Base-by-base conservation (phyloP, 2,113 vertebrate genomes). In the Microtus pennsylvanicus region DNA sequence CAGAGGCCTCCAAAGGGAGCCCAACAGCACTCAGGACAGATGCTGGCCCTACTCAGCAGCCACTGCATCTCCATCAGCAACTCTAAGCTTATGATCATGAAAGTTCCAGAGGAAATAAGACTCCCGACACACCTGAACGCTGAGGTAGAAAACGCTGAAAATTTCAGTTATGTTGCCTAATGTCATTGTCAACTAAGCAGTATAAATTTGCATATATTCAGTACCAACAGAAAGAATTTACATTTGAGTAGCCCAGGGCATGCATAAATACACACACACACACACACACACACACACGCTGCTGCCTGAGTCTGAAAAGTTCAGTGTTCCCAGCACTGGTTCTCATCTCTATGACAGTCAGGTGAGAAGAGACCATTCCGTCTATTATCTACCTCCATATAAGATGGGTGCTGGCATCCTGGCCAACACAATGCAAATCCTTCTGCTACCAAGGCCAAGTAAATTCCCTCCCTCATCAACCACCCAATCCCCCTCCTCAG, bases 121-220 rank as follows among this genome's bases (percentile, higher is more conserved):
- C 33, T 8, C 35, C 5, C 0, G 8, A 65, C 12, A 26, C 9
- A 92, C 72, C 82, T 90, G 26, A 61, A 8, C 4, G n/a, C 1
- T 4, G 4, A 19, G 35, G 69, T 17, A 47, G 28, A 17, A 12
- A 58, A 69, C 78, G 74, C n/a, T 45, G 47, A 88, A 75, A 75
- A 52, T 75, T 47, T 63, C 63, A 78, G 69, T 33, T 70, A 61
- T 74, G 55, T 22, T 67, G 67, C 63, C 80, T 30, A 50, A 77
- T 16, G 58, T 90, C 92, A 89, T 26, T 70, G 75, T 78, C 70
- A 87, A 77, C 63, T 2, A 19, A 52, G 38, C 38, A 45, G 61
- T 77, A 92, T 93, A 88, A 47, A 88, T 95, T 52, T 90, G 38
- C 65, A 88, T 74, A n/a, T 2, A 81, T 77, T 81, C 93, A 58